These are phyloP conservation scores for Thaumetopoea pityocampa DNA, from an alignment of 1,140 invertebrate genomes.

Conservation along the genomic window DNA sequence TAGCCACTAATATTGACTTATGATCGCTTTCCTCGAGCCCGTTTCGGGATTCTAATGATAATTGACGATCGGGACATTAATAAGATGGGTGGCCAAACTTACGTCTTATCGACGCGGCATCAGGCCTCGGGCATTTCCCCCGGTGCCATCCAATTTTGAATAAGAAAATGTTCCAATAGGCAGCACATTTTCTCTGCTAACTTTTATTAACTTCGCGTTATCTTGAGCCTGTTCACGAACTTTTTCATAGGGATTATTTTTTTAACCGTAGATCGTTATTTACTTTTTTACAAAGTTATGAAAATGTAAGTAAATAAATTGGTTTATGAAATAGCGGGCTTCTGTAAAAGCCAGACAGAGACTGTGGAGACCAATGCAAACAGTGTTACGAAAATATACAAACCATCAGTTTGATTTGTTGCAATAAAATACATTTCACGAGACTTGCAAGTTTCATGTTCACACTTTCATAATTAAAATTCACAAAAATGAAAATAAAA, in stretches of 20 bases:
- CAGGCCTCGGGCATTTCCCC: slow-evolving; percentile 1
- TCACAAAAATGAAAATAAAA: no score
- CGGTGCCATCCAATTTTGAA: slow-evolving; percentile 12
- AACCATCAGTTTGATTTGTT: slow-evolving; percentile 5
- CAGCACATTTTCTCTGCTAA: slow-evolving; percentile 32
- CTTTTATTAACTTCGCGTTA: slow-evolving; percentile 27
- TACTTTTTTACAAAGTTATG: slow-evolving; percentile 6
- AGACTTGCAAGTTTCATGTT: slow-evolving; percentile 43
- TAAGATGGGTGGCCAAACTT: slow-evolving; percentile 51
- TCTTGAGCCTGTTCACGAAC: slow-evolving; percentile 1
- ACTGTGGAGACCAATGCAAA: slow-evolving; percentile 34
- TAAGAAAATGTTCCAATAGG: slow-evolving; percentile 31
- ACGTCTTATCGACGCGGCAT: slow-evolving; percentile 29
- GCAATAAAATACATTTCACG: slow-evolving; percentile 5
- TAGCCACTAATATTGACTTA: slow-evolving; percentile 62
- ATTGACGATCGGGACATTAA: slow-evolving; percentile 48
- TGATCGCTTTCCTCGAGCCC: slow-evolving; percentile 31
- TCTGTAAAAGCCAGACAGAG: slow-evolving; percentile 13
- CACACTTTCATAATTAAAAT: no score
- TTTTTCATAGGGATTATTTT: slow-evolving; percentile 4
- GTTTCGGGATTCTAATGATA: slow-evolving; percentile 53
- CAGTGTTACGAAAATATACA: slow-evolving; percentile 16
- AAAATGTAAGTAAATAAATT: slow-evolving; percentile 12
- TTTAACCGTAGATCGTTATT: neutral
- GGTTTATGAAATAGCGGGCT: slow-evolving; percentile 11